These are phyloP conservation scores for Antheraea assamensis DNA, from an alignment of 2,888 invertebrate species.

Conservation along the genomic window DNA sequence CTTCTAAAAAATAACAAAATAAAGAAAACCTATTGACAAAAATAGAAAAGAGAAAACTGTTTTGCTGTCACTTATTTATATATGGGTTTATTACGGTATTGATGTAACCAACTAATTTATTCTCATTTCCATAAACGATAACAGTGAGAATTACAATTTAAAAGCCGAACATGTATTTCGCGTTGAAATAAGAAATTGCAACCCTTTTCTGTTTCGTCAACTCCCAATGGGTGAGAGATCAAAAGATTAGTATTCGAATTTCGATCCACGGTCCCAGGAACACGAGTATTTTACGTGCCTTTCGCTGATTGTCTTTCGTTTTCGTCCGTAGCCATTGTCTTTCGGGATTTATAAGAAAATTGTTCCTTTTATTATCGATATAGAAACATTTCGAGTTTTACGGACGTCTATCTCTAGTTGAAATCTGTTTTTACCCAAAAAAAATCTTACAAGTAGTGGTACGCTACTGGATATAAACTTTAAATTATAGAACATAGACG, in stretches of 20 bases:
- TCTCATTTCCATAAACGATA: neutral
- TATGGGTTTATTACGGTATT: too few species aligned
- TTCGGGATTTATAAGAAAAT: slow-evolving; percentile 10
- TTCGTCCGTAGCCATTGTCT: slow-evolving; percentile 8
- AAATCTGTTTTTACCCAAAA: neutral
- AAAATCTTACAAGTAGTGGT: neutral
- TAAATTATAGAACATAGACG: neutral
- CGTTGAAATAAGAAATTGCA: slow-evolving; percentile 6
- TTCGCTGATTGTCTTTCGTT: slow-evolving; percentile 10
- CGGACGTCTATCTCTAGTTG: neutral
- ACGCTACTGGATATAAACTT: neutral
- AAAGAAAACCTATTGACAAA: too few species aligned
- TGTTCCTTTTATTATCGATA: neutral
- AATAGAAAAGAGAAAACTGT: too few species aligned
- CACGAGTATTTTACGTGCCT: slow-evolving; percentile 11
- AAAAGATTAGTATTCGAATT: slow-evolving; percentile 18
- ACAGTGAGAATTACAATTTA: neutral
- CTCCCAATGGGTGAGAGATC: slow-evolving; percentile 7
- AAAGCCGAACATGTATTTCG: neutral
- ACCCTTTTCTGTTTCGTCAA: slow-evolving; percentile 14
- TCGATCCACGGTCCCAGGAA: slow-evolving; percentile 9
- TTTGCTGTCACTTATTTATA: too few species aligned
- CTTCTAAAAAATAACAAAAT: too few species aligned
- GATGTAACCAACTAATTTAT: too few species aligned
- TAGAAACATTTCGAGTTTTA: neutral